Conservation (phyloP, 1,140 invertebrate species). For the Eubasilissa regina region DNA sequence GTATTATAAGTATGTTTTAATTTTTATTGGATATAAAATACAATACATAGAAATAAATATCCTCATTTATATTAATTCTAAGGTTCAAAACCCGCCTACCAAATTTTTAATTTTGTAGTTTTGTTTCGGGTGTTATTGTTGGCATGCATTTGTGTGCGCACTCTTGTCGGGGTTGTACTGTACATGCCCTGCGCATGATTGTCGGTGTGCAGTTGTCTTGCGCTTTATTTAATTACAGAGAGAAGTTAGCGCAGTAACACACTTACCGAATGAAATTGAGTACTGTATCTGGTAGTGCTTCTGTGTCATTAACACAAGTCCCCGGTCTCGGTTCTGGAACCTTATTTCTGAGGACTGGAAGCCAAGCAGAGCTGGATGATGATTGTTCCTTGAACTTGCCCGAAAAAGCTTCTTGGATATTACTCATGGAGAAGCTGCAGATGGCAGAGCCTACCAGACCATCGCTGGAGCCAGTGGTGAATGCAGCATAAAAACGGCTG, state of each 20-base stretch:
- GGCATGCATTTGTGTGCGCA: no score
- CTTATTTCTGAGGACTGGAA: slow-evolving; percentile 78
- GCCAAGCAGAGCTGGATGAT: slow-evolving; percentile 82
- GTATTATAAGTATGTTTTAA: no score
- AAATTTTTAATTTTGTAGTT: no score
- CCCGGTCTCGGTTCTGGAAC: slow-evolving; percentile 89
- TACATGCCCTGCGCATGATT: no score
- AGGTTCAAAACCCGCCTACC: no score
- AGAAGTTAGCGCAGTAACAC: neutral
- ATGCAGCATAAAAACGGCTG: slow-evolving; percentile 89
- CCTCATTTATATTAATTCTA: no score
- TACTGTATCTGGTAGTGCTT: slow-evolving; percentile 84
- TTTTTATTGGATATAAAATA: no score
- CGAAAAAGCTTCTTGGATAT: slow-evolving; percentile 88
- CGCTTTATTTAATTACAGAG: no score
- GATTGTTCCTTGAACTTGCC: slow-evolving; percentile 94
- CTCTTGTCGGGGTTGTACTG: no score
- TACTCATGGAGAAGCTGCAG: slow-evolving; percentile 87
- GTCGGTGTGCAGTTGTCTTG: no score
- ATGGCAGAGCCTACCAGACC: slow-evolving; percentile 91
- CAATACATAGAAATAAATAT: no score
- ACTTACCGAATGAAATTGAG: slow-evolving; percentile 88
- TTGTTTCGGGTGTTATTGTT: no score
- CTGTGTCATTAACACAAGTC: slow-evolving; percentile 87
- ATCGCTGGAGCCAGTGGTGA: slow-evolving; percentile 89